phyloP scores from a whole-genome alignment of 2,888 invertebrate genomes.

The Amitus sp. region DNA sequence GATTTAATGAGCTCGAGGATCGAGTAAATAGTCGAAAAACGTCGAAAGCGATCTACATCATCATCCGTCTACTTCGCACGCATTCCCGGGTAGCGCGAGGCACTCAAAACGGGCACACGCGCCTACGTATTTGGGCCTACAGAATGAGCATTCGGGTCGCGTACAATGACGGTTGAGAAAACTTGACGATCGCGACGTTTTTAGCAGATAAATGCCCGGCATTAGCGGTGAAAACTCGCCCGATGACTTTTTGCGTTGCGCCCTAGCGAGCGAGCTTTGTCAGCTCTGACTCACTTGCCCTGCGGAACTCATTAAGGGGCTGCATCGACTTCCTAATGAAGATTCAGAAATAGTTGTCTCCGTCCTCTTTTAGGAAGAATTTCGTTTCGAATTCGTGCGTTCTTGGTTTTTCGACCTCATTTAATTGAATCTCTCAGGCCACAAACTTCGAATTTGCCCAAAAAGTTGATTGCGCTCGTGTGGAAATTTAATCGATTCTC shows the following conservation, averaged over 20 bases:
- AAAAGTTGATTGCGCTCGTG: no score
- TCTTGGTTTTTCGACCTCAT: no score
- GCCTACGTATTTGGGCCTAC: conserved; percentile 31
- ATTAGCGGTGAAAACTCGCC: conserved; percentile 22
- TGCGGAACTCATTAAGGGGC: conserved; percentile 21
- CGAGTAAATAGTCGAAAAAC: conserved; percentile 20
- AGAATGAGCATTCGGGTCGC: conserved; percentile 20
- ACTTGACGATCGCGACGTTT: conserved; percentile 21
- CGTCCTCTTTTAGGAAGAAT: no score
- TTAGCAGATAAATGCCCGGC: conserved; percentile 16
- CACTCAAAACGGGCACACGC: conserved; percentile 28
- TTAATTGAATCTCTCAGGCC: no score
- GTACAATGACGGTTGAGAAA: conserved; percentile 28
- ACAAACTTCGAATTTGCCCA: no score
- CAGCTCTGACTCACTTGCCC: conserved; percentile 17
- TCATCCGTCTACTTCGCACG: conserved; percentile 29
- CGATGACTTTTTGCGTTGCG: conserved; percentile 21
- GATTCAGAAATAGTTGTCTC: no score
- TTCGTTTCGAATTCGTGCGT: not conserved
- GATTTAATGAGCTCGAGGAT: not conserved
- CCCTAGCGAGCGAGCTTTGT: conserved; percentile 15
- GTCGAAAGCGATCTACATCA: conserved; percentile 25
- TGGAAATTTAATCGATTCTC: no score
- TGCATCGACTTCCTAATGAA: no score
- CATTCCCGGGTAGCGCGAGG: conserved; percentile 12